Conservation (phyloP, 2,888 invertebrate species). For the Plagodis pulveraria region DNA sequence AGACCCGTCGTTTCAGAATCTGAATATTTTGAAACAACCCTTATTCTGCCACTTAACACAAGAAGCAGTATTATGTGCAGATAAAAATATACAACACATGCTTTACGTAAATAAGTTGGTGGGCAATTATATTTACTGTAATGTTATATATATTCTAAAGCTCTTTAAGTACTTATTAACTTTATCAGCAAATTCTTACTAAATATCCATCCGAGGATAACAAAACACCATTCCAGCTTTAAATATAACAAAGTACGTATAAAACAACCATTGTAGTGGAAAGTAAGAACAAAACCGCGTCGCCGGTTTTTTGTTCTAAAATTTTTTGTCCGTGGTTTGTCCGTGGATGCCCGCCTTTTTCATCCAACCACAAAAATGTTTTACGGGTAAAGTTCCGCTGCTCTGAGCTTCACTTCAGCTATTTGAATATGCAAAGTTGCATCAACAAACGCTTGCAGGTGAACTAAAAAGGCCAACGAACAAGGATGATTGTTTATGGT, state of each 20-base stretch:
- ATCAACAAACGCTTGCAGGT: constrained; percentile 43
- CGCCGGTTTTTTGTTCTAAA: constrained; percentile 51
- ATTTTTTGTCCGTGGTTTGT: constrained; percentile 55
- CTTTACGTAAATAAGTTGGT: background rate
- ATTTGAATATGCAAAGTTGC: constrained; percentile 53
- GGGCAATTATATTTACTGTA: background rate
- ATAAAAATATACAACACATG: background rate
- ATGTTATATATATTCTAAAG: too few species aligned
- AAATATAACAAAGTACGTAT: constrained; percentile 42
- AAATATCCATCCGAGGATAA: too few species aligned
- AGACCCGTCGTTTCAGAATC: too few species aligned
- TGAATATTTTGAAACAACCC: too few species aligned
- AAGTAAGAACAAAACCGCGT: constrained; percentile 45
- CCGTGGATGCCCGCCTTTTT: constrained; percentile 42
- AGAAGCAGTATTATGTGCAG: background rate
- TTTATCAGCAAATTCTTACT: too few species aligned
- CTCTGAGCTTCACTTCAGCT: constrained; percentile 30
- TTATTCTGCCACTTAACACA: too few species aligned
- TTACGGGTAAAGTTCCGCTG: constrained; percentile 55
- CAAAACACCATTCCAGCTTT: constrained; percentile 9
- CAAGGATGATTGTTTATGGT: constrained; percentile 37
- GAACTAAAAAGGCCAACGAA: constrained; percentile 30
- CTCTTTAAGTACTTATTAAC: too few species aligned
- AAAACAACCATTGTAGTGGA: constrained; percentile 36
- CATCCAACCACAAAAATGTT: constrained; percentile 48